Conservation (phyloP, 2,113 vertebrate genomes). For the Perca flavescens region DNA sequence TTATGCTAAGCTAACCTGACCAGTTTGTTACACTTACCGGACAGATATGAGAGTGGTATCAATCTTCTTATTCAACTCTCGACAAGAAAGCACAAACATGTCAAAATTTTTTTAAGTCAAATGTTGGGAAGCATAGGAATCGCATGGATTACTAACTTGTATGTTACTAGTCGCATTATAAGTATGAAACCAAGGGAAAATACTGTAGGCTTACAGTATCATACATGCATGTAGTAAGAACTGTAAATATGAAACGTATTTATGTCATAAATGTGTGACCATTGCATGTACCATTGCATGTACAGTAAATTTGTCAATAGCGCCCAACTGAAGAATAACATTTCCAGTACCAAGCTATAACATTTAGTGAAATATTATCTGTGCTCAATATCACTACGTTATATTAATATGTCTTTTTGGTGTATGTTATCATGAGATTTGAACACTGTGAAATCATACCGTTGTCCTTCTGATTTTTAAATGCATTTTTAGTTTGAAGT, state of each 20-base stretch:
- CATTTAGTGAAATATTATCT: neutral
- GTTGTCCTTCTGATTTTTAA: neutral
- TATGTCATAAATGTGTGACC: neutral
- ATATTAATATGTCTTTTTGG: neutral
- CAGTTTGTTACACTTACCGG: neutral
- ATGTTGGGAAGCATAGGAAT: neutral
- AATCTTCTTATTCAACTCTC: neutral
- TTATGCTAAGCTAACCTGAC: neutral
- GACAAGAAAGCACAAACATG: neutral
- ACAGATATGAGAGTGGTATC: neutral
- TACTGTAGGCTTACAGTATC: neutral
- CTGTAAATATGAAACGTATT: neutral
- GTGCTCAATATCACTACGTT: neutral
- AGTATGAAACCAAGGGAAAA: neutral
- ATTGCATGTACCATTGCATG: neutral
- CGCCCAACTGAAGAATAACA: neutral
- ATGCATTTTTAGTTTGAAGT: too few relatives aligned
- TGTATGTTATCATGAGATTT: neutral
- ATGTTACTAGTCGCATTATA: neutral
- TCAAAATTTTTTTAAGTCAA: neutral
- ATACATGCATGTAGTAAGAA: neutral
- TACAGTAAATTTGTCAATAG: neutral
- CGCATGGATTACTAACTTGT: neutral
- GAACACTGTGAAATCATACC: neutral
- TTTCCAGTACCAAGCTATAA: neutral